Base-by-base conservation (phyloP, 2,113 vertebrate species). In the Bos taurus region DNA sequence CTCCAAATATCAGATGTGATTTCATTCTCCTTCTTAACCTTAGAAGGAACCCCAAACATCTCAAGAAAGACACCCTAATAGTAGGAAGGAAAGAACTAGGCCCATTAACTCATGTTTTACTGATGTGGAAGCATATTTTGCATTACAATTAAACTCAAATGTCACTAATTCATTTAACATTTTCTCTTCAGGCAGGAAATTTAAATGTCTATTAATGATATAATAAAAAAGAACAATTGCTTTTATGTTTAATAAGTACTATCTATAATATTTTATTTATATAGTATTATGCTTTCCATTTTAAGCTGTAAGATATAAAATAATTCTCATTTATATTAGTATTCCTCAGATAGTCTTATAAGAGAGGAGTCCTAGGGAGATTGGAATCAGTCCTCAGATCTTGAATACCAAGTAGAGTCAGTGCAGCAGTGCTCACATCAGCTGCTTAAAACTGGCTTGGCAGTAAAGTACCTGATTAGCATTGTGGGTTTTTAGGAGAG, bases 221-320 rank as follows among this genome's bases (percentile, higher is more conserved):
- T 91, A 92, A 96, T 98, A 97, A 98, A 98, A 96, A 96, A 96
- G 96, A 97, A 98, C 98, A 97, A 97, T 97, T 91, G 86, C 89
- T 96, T 98, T 98, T 97, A 98, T 97, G 91, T 97, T 98, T 95
- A 98, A 97, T 97, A 95, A 97, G 91, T 94, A 81, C 91, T 67
- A 93, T 95, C 96, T 96, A 94, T 98, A 97, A 98, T 97, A 96
- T 98, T 98, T 98, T 98, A 98, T 98, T 98, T 98, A 97, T 98
- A 92, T 91, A 97, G 86, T 97, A 95, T 98, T 98, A 98, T 97
- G 88, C 86, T 97, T 97, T 97, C 82, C 90, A 97, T 96, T 97
- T 97, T 95, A 97, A 97, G 82, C 60, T 94, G 23, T 62, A 93
- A 94, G 92, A 93, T 95, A 93, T 97, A 97, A 98, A 97, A 97